Base-by-base conservation (phyloP, 2,797 vertebrate genomes). In the Myotis vivesi region DNA sequence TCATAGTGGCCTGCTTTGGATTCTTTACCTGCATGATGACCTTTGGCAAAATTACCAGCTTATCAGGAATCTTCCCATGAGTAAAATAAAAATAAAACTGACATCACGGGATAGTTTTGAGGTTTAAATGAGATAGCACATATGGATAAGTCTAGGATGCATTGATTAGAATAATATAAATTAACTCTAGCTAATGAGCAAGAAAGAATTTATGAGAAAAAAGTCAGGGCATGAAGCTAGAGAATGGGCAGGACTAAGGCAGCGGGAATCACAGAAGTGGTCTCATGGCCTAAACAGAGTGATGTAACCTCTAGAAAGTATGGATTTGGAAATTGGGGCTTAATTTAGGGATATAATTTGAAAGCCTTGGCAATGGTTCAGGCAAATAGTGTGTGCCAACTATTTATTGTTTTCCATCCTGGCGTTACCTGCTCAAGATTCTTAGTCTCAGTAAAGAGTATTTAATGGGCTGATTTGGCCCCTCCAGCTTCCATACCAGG, bases 121-220 rank as follows among this genome's bases (percentile, higher is more conserved):
- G 6, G 7, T 81, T 93, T 77, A 77, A 84, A 41, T 62, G 44
- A 91, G 22, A 41, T 2, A 69, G 30, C 6, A 6, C 8, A 10
- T 71, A 55, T 28, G 23, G 62, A 20, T 59, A 71, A 41, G 3
- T 66, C 36, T 62, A 87, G 16, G 0, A 10, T 62, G 9, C 7
- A 89, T 90, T 92, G 71, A 19, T 89, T 92, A 93, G 8, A 38
- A 57, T 51, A 92, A 76, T 19, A 93, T 33, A 68, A 76, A 68
- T 6, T 2, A 41, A 90, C 25, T 90, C 17, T 72, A 46, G 33
- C 12, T 66, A 89, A 80, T 36, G 41, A 89, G 16, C 10, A 38
- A 73, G 64, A 81, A 53, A n/a, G 8, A 13, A 71, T 68, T 68
- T 83, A 62, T 55, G 15, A 46, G 53, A 71, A 79, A 30, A 5